Evolutionary conservation across 2,888 invertebrate species (phyloP).

Genomic region (Diarsia dahlii): DNA sequence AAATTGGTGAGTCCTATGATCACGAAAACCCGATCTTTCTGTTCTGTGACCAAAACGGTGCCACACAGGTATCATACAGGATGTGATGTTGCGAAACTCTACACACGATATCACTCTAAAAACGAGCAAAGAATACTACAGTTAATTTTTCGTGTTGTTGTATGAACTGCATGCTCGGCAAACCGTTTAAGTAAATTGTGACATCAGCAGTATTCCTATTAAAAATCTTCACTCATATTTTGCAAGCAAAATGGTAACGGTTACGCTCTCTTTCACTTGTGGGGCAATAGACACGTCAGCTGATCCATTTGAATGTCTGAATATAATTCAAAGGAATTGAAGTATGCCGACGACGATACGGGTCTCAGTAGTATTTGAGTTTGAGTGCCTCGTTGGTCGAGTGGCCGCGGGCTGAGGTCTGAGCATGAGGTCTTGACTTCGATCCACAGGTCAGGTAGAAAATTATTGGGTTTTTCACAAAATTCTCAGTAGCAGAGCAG

Average conservation of each 20-base stretch:
- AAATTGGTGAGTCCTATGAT: neutral
- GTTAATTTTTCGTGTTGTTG: no score
- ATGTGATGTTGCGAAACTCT: neutral
- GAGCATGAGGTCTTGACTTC: no score
- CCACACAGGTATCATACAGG: neutral
- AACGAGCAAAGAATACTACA: neutral
- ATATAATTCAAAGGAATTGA: conserved; percentile 13
- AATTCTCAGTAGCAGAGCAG: no score
- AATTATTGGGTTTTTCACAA: no score
- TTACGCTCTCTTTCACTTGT: conserved; percentile 39
- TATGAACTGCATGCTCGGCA: conserved; percentile 16
- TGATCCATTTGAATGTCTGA: conserved; percentile 29
- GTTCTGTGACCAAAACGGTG: neutral
- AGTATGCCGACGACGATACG: neutral
- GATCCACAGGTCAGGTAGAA: no score
- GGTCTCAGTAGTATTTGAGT: neutral
- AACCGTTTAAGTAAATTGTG: conserved; percentile 28
- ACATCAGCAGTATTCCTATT: conserved; percentile 8
- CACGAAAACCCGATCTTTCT: neutral
- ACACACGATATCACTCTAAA: neutral
- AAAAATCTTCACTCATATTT: conserved; percentile 26
- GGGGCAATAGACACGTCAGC: conserved; percentile 35
- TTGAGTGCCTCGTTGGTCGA: no score
- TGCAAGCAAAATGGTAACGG: conserved; percentile 34
- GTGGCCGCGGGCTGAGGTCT: no score